phyloP scores from a whole-genome alignment of 2,888 invertebrate species.

The Yponomeuta plumbellus region DNA sequence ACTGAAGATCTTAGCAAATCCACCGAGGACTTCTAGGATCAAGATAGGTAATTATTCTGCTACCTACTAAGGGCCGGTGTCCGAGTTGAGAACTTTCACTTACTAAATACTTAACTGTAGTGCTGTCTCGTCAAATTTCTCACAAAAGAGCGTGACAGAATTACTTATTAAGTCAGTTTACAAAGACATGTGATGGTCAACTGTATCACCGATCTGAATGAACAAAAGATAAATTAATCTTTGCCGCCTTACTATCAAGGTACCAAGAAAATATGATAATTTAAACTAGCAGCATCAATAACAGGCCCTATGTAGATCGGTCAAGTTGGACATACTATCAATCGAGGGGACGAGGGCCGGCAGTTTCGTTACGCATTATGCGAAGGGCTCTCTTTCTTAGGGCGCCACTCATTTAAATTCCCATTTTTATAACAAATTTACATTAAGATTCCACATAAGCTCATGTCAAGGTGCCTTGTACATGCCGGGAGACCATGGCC shows the following conservation, averaged over 20 bases:
- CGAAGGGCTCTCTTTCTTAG: constrained; percentile 50
- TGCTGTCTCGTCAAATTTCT: too few species aligned
- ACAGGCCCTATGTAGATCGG: constrained; percentile 5
- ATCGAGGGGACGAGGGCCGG: constrained; percentile 35
- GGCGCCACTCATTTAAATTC: constrained; percentile 72
- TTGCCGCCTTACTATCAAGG: not conserved
- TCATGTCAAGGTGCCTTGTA: constrained; percentile 49
- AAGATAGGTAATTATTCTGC: too few species aligned
- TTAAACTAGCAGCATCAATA: constrained; percentile 8
- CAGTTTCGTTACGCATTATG: constrained; percentile 49
- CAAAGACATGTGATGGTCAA: too few species aligned
- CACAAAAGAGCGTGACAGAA: too few species aligned
- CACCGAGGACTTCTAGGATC: too few species aligned
- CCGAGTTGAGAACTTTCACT: too few species aligned
- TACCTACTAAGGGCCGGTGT: too few species aligned
- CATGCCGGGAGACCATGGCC: constrained; percentile 49
- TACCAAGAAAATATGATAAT: constrained; percentile 18
- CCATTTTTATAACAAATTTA: constrained; percentile 73
- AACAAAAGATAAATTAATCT: too few species aligned
- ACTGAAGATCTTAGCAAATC: too few species aligned
- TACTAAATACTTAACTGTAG: too few species aligned
- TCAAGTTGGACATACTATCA: constrained; percentile 39
- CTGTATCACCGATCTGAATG: too few species aligned
- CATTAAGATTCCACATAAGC: constrained; percentile 64
- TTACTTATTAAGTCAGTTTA: too few species aligned